phyloP scores from a whole-genome alignment of 2,797 vertebrate genomes.

The Centroberyx gerrardi region DNA sequence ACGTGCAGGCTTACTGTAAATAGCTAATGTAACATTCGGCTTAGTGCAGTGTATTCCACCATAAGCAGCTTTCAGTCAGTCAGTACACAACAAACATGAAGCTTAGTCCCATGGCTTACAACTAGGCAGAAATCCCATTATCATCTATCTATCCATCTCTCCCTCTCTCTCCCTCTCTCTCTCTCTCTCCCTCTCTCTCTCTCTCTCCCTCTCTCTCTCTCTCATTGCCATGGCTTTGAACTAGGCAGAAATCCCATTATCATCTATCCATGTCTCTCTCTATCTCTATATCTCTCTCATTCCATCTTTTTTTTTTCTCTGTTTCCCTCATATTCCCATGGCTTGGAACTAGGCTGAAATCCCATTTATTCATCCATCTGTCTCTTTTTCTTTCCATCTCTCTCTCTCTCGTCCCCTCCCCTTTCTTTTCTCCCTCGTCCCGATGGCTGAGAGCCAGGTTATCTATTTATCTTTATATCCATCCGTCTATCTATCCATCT shows the following conservation, averaged over 20 bases:
- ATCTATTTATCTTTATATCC: conserved; percentile 63
- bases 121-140: conserved; percentile 75
- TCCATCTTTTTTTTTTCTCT: conserved; percentile 18
- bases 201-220: conserved; percentile 38
- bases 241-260: conserved; percentile 67
- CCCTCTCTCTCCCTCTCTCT: conserved; percentile 60
- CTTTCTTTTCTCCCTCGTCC: conserved; percentile 40
- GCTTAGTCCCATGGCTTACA: conserved; percentile 79
- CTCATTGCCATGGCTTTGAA: conserved; percentile 65
- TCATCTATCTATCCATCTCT: conserved; percentile 71
- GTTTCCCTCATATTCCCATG: conserved; percentile 34
- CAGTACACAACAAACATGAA: conserved; percentile 79
- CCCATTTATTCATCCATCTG: conserved; percentile 53
- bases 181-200: conserved; percentile 63
- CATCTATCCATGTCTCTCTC: neutral
- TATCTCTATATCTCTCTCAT: neutral
- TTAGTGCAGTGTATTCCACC: conserved; percentile 67
- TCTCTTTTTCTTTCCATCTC: conserved; percentile 27
- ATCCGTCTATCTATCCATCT: conserved; percentile 46
- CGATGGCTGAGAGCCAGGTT: conserved; percentile 48
- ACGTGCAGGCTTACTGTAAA: conserved; percentile 69
- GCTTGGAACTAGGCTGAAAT: conserved; percentile 2
- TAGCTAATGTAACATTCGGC: conserved; percentile 67
- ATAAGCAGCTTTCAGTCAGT: conserved; percentile 83
- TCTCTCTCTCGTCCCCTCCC: conserved; percentile 27